phyloP scores from a whole-genome alignment of 2,888 invertebrate genomes.

The Drosophila eohydei region DNA sequence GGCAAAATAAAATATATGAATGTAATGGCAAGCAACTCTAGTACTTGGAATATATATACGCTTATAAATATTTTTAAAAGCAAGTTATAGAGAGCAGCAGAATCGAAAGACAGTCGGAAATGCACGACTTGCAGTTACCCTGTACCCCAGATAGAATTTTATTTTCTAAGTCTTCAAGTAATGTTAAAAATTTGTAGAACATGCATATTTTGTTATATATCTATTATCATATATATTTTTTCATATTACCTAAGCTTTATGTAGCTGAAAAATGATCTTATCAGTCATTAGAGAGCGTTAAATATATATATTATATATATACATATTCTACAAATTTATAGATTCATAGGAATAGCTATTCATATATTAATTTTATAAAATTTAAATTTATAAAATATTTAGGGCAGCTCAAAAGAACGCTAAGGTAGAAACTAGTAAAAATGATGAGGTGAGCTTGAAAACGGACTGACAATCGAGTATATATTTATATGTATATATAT shows the following conservation, averaged over 20 bases:
- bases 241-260: not conserved
- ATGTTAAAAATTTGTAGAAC: not conserved
- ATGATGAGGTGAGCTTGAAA: not conserved
- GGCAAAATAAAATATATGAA: not conserved
- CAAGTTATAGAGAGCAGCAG: not conserved
- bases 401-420: no score
- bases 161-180: not conserved
- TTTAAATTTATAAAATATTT: not conserved
- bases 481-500: no score
- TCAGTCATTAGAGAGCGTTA: not conserved
- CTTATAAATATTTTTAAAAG: not conserved
- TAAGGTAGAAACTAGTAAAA: not conserved
- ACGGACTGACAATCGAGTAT: slow-evolving; percentile 6
- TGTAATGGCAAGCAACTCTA: slow-evolving; percentile 2
- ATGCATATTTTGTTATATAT: no score
- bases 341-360: not conserved
- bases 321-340: not conserved
- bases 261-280: not conserved
- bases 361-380: not conserved
- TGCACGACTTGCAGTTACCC: slow-evolving; percentile 10
- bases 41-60: not conserved
- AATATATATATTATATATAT: not conserved
- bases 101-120: slow-evolving; percentile 4
- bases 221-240: not conserved
- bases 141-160: slow-evolving; percentile 6